These are phyloP conservation scores for Malurus elegans DNA, from an alignment of 2,113 vertebrate genomes.

Conservation along the genomic window DNA sequence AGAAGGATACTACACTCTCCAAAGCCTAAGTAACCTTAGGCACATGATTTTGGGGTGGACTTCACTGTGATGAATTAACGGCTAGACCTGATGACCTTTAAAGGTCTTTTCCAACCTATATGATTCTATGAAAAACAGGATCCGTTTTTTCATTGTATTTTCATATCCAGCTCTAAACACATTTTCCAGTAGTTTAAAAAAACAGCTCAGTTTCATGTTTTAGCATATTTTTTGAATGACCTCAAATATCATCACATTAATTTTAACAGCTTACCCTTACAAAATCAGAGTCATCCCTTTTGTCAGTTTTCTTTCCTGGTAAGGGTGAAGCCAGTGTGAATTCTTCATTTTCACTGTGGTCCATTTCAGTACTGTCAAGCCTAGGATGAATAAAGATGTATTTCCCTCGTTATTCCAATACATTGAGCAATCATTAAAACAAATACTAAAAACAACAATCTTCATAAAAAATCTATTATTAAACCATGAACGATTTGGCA, in stretches of 20 bases:
- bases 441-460: background rate
- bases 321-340: conserved; percentile 82
- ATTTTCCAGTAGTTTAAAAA: background rate
- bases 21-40: background rate
- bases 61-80: background rate
- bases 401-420: background rate
- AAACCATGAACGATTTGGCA: background rate
- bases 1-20: background rate
- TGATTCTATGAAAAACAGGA: background rate
- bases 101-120: background rate
- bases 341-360: conserved; percentile 97
- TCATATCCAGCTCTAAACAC: background rate
- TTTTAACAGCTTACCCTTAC: conserved; percentile 75
- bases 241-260: background rate
- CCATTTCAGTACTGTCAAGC: conserved; percentile 90
- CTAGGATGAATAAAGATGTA: conserved; percentile 68
- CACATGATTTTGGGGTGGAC: background rate
- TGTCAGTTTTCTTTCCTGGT: conserved; percentile 80
- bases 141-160: background rate
- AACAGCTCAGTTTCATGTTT: background rate
- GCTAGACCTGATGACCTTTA: background rate
- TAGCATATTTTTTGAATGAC: background rate
- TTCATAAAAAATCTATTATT: background rate
- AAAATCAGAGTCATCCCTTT: conserved; percentile 83
- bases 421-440: background rate